Evolutionary conservation across 2,113 vertebrate genomes (phyloP).

Genomic region (Noturus placidus): DNA sequence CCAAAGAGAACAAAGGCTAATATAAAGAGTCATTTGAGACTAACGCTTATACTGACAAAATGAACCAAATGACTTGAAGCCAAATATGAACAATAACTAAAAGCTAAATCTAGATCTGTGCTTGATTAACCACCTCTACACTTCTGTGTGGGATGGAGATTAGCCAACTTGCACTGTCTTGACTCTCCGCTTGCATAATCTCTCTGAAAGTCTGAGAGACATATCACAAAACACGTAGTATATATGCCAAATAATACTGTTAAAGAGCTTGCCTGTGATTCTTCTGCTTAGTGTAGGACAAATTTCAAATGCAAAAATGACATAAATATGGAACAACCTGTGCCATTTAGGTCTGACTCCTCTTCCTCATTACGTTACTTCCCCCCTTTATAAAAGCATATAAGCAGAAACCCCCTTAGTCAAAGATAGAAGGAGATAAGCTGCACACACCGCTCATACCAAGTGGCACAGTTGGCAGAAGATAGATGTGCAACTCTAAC

Average conservation of each 20-base stretch:
- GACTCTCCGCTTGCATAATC: not conserved
- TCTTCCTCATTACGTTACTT: conserved; percentile 36
- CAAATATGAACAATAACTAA: conserved; percentile 13
- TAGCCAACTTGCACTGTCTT: not conserved
- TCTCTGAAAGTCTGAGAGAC: not conserved
- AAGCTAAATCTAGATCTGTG: conserved; percentile 16
- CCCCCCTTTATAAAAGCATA: conserved; percentile 13
- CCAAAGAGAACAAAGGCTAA: not conserved
- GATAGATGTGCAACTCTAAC: conserved; percentile 49
- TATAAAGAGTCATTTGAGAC: not conserved
- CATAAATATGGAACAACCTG: conserved; percentile 31
- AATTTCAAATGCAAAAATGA: not conserved
- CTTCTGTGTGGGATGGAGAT: not conserved
- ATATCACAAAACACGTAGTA: conserved; percentile 2
- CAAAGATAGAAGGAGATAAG: conserved; percentile 42
- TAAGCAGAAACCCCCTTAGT: conserved; percentile 21
- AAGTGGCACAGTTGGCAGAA: conserved; percentile 29
- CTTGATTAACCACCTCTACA: conserved; percentile 4
- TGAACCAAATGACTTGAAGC: not conserved
- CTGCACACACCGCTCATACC: conserved; percentile 28
- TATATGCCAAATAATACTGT: conserved; percentile 8
- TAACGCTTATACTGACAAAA: not conserved
- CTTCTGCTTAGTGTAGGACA: not conserved
- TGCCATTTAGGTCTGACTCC: conserved; percentile 1
- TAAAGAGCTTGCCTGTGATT: not conserved